phyloP scores from a whole-genome alignment of 2,113 vertebrate genomes.

The Mastomys natalensis region DNA sequence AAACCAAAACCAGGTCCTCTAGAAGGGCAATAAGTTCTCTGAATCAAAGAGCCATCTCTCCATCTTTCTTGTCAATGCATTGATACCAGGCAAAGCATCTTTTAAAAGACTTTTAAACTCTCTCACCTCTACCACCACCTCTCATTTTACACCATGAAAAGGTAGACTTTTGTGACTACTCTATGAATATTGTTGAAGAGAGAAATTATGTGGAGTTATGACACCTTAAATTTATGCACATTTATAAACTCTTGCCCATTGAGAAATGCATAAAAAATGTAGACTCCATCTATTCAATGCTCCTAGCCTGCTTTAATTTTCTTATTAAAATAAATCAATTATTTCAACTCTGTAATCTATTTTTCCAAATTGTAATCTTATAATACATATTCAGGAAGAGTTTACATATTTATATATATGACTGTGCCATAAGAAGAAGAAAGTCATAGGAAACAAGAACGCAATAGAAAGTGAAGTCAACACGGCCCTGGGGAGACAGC shows the following conservation, averaged over 20 bases:
- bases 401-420: constrained; percentile 3
- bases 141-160: neutral
- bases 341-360: neutral
- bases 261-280: neutral
- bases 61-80: neutral
- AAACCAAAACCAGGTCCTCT: neutral
- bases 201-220: neutral
- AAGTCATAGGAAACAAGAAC: neutral
- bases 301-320: neutral
- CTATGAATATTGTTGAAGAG: neutral
- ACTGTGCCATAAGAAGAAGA: neutral
- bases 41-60: neutral
- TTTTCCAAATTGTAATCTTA: neutral
- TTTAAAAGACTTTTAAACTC: neutral
- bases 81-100: neutral
- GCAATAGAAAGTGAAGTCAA: neutral
- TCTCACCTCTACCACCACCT: neutral
- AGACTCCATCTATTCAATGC: neutral
- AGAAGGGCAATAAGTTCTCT: neutral
- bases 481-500: no score
- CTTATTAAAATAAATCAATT: neutral
- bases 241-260: neutral
- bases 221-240: neutral
- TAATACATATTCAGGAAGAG: constrained; percentile 1
- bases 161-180: neutral